Evolutionary conservation across 2,113 vertebrate species (phyloP).

Genomic region (Catharus minimus): DNA sequence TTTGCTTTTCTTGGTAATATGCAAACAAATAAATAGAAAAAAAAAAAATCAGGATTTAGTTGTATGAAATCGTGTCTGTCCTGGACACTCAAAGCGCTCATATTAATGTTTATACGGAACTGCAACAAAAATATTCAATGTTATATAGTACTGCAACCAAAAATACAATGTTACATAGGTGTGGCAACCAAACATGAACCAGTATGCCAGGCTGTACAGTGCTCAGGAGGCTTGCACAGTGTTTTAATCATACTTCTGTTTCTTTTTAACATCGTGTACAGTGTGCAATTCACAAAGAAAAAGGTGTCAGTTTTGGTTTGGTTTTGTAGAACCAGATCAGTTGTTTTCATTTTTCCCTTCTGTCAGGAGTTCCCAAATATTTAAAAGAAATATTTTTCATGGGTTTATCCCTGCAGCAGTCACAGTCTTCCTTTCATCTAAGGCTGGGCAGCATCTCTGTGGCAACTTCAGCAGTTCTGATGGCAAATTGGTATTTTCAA

Average conservation of each 20-base stretch:
- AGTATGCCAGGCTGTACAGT: fast-evolving
- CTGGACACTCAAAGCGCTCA: neutral
- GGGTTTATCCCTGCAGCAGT: neutral
- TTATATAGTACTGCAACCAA: neutral
- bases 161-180: neutral
- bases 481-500: neutral
- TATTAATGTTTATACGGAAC: neutral
- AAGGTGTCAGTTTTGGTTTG: neutral
- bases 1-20: neutral
- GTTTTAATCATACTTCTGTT: neutral
- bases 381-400: neutral
- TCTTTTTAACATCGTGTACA: neutral
- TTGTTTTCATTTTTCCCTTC: neutral
- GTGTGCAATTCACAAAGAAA: neutral
- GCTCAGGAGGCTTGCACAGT: neutral
- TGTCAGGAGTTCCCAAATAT: neutral
- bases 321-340: neutral
- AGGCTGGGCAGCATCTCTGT: neutral
- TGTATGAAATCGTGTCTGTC: neutral
- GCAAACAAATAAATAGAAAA: neutral
- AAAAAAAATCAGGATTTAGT: neutral
- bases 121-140: neutral
- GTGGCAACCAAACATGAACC: fast-evolving
- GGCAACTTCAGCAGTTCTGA: neutral
- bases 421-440: neutral